Percentiles rank a stretch among this genome's conserved stretches.
phyloP scores from a whole-genome alignment of 1,140 invertebrate species.

The Argopecten irradians region DNA sequence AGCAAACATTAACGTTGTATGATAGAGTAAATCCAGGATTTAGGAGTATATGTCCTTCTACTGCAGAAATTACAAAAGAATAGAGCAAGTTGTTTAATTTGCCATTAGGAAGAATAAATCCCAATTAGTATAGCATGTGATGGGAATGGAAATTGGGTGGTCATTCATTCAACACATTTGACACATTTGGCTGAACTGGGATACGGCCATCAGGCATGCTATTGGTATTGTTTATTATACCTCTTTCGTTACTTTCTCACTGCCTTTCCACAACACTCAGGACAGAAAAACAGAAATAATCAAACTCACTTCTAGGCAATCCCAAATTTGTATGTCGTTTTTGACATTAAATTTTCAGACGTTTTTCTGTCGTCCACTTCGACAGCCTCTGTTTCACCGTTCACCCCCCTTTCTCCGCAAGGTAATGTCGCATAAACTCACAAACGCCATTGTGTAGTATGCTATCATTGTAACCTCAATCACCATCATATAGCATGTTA shows the following conservation, averaged over 20 bases:
- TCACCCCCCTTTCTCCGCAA: slow-evolving; percentile 4
- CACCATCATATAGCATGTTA: not conserved
- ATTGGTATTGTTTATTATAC: not conserved
- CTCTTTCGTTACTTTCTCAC: not conserved
- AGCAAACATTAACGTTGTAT: too few species aligned
- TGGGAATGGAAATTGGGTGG: too few species aligned
- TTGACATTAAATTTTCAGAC: not conserved
- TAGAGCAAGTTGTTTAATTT: not conserved
- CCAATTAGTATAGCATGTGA: not conserved
- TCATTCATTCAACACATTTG: too few species aligned
- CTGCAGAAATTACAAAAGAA: too few species aligned
- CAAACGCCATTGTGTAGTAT: not conserved
- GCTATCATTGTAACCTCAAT: not conserved
- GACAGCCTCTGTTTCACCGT: slow-evolving; percentile 20
- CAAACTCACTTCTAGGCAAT: not conserved
- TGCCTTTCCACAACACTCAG: not conserved
- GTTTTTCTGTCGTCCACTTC: slow-evolving; percentile 8
- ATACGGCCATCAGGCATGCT: not conserved
- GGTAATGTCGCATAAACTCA: not conserved
- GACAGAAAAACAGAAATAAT: not conserved
- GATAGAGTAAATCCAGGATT: too few species aligned
- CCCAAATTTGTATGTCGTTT: not conserved
- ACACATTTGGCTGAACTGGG: too few species aligned
- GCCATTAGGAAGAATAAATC: not conserved
- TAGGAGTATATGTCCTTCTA: too few species aligned